Evolutionary conservation across 2,888 invertebrate species (phyloP), one percentile per base, ranked within the genome.

Genomic region (Rhyacophila evoluta): DNA sequence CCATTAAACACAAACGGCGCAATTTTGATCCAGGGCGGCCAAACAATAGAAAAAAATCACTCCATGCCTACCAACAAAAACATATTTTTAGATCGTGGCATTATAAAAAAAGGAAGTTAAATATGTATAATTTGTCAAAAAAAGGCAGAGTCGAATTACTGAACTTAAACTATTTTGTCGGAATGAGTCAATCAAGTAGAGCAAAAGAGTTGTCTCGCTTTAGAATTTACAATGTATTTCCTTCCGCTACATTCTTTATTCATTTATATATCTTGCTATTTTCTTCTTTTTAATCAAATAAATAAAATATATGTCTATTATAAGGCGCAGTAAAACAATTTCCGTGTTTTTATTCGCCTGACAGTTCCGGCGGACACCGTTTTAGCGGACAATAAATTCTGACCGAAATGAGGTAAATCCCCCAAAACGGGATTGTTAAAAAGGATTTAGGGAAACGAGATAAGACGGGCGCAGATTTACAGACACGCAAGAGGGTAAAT

Each of bases 361-460:
- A 25, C 55, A 25, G 55, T 55, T 55, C 5, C 55, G 19, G 15
- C 12, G 19, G 55, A 55, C 55, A 55, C 19, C 55, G 55, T 55
- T 55, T 55, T 55, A 19, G 55, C 55, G 55, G 55, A 55, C 25
- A 25, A 55, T 55, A 55, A 55, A 55, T 55, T 25, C 25, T 25
- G 25, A 55, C 55, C 55, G 55, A 55, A 55, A 55, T 55, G 12
- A 55, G 25, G 25, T 12, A 55, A 33, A 70, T 11, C 19, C 25
- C 55, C 55, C 15, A 19, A 55, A 55, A 55, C 19, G 25, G 55
- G 15, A 41, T 72, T 75, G 55, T 72, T 76, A 41, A 72, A 76
- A 76, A 72, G 25, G 33, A 36, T 6, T 55, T 55, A 27, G 27
- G 37, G 19, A 74, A 73, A 29, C 67, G 55, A 38, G 75, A 75